phyloP scores from a whole-genome alignment of 1,140 invertebrate genomes.

The Drosophila aff. region DNA sequence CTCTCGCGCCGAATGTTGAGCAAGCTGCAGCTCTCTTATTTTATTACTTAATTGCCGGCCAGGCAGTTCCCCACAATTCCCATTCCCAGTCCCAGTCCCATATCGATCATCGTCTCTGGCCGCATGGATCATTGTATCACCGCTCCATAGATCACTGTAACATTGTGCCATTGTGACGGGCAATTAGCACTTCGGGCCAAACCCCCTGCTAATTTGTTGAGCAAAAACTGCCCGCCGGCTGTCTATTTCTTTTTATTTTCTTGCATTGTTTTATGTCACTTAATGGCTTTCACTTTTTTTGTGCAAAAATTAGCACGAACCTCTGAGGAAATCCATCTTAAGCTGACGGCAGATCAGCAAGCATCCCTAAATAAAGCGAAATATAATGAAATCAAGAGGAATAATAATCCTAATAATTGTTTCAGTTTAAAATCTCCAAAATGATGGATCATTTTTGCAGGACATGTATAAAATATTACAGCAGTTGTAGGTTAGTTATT shows the following conservation, averaged over 20 bases:
- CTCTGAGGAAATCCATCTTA: neutral
- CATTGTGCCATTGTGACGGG: slow-evolving; percentile 38
- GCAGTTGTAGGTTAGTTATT: neutral
- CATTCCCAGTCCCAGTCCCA: slow-evolving; percentile 10
- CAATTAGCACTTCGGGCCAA: slow-evolving; percentile 61
- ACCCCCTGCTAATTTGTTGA: slow-evolving; percentile 51
- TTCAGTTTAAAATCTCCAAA: neutral
- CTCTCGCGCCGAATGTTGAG: slow-evolving; percentile 42
- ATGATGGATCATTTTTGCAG: no score
- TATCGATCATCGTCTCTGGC: slow-evolving; percentile 29
- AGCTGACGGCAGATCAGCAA: neutral
- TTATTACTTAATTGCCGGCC: slow-evolving; percentile 71
- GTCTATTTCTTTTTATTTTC: neutral
- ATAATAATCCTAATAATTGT: neutral
- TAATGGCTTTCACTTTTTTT: slow-evolving; percentile 46
- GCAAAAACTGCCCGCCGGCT: slow-evolving; percentile 25
- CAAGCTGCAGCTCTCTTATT: slow-evolving; percentile 54
- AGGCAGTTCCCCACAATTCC: slow-evolving; percentile 37
- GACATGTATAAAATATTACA: neutral
- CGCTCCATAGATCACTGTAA: slow-evolving; percentile 25
- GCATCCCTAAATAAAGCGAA: neutral
- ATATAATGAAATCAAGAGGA: neutral
- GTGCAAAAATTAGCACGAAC: slow-evolving; percentile 37
- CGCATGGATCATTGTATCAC: slow-evolving; percentile 32
- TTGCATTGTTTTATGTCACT: slow-evolving; percentile 42